phyloP scores from a whole-genome alignment of 2,888 invertebrate species.

The Diaperis boleti region DNA sequence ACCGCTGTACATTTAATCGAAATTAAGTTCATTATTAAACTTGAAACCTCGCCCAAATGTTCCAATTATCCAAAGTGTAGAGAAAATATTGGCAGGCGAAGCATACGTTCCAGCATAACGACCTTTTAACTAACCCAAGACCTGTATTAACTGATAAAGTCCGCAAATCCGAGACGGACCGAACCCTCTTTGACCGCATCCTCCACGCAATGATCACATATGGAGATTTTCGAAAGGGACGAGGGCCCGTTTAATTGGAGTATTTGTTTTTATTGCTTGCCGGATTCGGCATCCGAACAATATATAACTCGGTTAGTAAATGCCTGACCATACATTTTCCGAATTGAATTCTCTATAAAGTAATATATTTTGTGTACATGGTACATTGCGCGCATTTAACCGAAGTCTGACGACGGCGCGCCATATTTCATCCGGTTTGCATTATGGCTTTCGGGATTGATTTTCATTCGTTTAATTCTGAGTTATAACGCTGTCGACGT shows the following conservation, averaged over 20 bases:
- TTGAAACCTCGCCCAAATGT: constrained; percentile 50
- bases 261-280: constrained; percentile 27
- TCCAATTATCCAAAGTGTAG: constrained; percentile 51
- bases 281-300: constrained; percentile 15
- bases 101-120: constrained; percentile 38
- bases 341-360: constrained; percentile 38
- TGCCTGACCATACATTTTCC: constrained; percentile 37
- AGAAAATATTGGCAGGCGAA: constrained; percentile 45
- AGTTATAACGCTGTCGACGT: constrained; percentile 12
- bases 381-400: constrained; percentile 36
- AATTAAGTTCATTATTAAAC: constrained; percentile 56
- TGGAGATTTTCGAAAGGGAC: constrained; percentile 15
- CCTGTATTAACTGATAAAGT: constrained; percentile 38
- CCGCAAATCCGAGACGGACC: constrained; percentile 23
- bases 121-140: constrained; percentile 40
- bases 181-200: constrained; percentile 25
- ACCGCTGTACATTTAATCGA: constrained; percentile 56
- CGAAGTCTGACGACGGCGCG: constrained; percentile 34
- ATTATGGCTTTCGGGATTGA: constrained; percentile 34
- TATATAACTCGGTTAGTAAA: constrained; percentile 30
- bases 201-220: constrained; percentile 24
- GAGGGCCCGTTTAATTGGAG: constrained; percentile 16
- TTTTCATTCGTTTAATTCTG: constrained; percentile 34
- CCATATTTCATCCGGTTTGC: constrained; percentile 36
- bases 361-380: constrained; percentile 38